Percentiles rank a stretch among this genome's conserved stretches.
These are phyloP conservation scores for Macaca mulatta DNA, from an alignment of 2,113 vertebrate species.

Conservation along the genomic window DNA sequence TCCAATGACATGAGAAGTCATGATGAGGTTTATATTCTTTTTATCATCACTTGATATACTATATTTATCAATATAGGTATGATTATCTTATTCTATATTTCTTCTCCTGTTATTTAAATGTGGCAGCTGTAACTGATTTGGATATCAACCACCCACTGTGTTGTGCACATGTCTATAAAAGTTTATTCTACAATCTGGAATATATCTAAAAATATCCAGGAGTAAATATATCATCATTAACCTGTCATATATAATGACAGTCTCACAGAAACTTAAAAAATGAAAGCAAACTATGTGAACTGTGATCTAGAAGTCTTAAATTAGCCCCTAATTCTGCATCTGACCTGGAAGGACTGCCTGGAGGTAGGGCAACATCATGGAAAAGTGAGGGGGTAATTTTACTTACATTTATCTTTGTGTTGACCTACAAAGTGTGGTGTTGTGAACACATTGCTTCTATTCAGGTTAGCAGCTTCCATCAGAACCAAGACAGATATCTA, in stretches of 20 bases:
- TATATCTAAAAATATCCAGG: conserved; percentile 78
- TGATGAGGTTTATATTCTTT: conserved; percentile 20
- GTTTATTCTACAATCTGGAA: conserved; percentile 77
- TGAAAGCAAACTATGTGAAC: conserved; percentile 67
- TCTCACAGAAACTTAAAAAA: conserved; percentile 64
- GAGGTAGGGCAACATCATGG: background rate
- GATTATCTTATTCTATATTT: background rate
- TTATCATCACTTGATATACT: background rate
- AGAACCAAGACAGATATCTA: background rate
- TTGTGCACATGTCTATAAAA: conserved; percentile 69
- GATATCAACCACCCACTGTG: conserved; percentile 78
- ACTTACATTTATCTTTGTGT: conserved; percentile 54
- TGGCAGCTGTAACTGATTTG: conserved; percentile 75
- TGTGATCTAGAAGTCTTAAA: background rate
- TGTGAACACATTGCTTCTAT: conserved; percentile 25
- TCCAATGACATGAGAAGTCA: background rate
- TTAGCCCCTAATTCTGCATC: conserved; percentile 22
- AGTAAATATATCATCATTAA: conserved; percentile 77
- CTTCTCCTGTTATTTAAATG: conserved; percentile 68
- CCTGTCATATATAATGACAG: conserved; percentile 64
- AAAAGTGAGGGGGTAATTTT: background rate
- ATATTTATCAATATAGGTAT: conserved; percentile 3
- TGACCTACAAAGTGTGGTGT: background rate
- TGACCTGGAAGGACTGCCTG: conserved; percentile 18
- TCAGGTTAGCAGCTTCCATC: background rate